Evolutionary conservation across 1,140 invertebrate species (phyloP), one percentile per base, ranked within the genome.

Genomic region (Listronotus bonariensis): DNA sequence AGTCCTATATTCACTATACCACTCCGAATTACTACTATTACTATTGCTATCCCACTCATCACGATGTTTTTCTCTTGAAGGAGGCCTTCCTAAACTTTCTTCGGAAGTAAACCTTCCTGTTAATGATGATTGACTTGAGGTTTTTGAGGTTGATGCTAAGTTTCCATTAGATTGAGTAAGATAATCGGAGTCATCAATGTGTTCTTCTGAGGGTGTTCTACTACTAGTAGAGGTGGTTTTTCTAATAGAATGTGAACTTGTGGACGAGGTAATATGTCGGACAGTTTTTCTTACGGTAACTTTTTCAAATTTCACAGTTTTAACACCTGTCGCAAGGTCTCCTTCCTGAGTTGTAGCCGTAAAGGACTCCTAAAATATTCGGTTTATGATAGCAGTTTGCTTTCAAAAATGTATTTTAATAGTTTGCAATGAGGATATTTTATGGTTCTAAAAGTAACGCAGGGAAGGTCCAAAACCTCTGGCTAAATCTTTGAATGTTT

Each of bases 271-370:
- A 9, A 83, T 71, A 68, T 84, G 83, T 20, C 78, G 69, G 41
- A 84, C 46, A 61, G 83, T 82, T 70, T 87, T 85, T 59, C 80
- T 80, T 53, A 89, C 80, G 12, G 82, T 85, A 70, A 90, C 83
- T 75, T 86, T 83, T 74, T 90, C 86, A 67, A 87, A 87, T 74
- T 87, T 88, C 17, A 89, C 84, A 49, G 86, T 81, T 60, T 84
- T 86, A 1, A 83, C 80, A 1, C 85, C 86, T 40, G 81, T 70
- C 45, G 82, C 82, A 10, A 85, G 73, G 65, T 88, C 86, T 41
- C 86, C 85, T 76, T 89, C 87, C 74, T 88, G 85, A 36, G 84
- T 77, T 40, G 85, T 77, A 6, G 81, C 76, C 53, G 87, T 85
- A 59, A 79, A 81, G 18, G 82, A 82, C 53, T 87, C 85, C 73